These are phyloP conservation scores for Brachyopa scutellaris DNA, from an alignment of 2,888 invertebrate genomes.

Conservation along the genomic window DNA sequence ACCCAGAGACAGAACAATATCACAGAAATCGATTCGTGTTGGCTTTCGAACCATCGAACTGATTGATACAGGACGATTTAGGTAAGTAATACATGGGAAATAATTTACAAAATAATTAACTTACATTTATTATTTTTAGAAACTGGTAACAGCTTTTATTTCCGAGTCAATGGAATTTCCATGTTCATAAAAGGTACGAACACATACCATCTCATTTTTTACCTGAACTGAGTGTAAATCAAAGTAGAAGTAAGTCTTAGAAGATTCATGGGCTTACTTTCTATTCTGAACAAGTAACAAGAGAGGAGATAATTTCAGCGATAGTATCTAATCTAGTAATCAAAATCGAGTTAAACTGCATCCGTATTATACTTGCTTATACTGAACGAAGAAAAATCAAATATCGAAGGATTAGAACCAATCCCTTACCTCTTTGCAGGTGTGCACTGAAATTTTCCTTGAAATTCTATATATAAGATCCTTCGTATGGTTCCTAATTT, in stretches of 20 bases:
- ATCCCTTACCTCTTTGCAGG: no score
- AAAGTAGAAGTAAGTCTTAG: constrained; percentile 81
- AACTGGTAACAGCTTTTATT: constrained; percentile 90
- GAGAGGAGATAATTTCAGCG: no score
- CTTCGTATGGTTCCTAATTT: no score
- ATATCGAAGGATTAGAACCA: no score
- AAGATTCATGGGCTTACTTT: no score
- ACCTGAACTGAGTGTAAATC: constrained; percentile 87
- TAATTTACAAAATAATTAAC: not conserved
- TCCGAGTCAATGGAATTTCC: constrained; percentile 91
- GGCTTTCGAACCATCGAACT: constrained; percentile 94
- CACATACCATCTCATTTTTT: constrained; percentile 93
- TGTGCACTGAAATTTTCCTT: no score
- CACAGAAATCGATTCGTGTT: constrained; percentile 85
- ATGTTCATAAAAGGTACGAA: constrained; percentile 98
- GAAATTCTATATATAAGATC: no score
- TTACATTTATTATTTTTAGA: constrained; percentile 77
- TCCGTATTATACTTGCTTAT: no score
- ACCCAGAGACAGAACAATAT: constrained; percentile 77
- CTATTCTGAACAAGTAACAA: no score
- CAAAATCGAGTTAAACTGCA: no score
- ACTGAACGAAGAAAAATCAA: no score
- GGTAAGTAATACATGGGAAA: constrained; percentile 48
- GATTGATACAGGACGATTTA: constrained; percentile 88
- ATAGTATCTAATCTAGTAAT: no score